A percentile compares a stretch with the other conserved stretches of the same genome.
Conservation (phyloP, 2,797 vertebrate genomes). For the Betta splendens region DNA sequence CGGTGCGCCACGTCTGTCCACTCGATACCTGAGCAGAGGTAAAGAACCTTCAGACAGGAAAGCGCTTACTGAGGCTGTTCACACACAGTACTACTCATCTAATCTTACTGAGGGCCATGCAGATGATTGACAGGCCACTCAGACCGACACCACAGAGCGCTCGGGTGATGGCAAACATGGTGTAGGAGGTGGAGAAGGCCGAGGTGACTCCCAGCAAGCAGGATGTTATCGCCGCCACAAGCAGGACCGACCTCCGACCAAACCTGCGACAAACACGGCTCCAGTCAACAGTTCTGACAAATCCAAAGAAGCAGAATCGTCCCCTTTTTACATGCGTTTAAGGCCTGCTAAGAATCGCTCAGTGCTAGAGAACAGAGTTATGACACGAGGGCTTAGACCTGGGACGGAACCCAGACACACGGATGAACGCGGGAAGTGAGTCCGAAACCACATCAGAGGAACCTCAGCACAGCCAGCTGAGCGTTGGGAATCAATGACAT, state of each 20-base stretch:
- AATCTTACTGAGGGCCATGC: slow-evolving; percentile 79
- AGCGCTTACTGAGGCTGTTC: no score
- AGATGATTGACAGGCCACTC: slow-evolving; percentile 84
- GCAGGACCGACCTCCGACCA: slow-evolving; percentile 82
- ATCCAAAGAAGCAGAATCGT: no score
- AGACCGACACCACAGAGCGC: slow-evolving; percentile 81
- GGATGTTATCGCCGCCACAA: slow-evolving; percentile 74
- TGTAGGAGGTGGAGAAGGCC: slow-evolving; percentile 81
- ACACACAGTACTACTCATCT: no score
- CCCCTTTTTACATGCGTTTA: no score
- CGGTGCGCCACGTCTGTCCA: slow-evolving; percentile 87
- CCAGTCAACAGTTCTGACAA: no score
- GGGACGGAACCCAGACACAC: no score
- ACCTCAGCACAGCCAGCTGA: neutral
- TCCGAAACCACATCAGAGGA: no score
- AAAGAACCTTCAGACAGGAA: no score
- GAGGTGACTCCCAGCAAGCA: slow-evolving; percentile 73
- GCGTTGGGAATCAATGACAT: slow-evolving; percentile 4
- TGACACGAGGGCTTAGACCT: no score
- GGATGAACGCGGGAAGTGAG: no score
- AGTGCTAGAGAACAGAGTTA: no score
- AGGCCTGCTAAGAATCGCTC: no score
- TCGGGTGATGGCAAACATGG: slow-evolving; percentile 83
- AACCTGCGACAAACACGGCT: slow-evolving; percentile 84
- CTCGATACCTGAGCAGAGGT: slow-evolving; percentile 80